phyloP scores from a whole-genome alignment of 2,888 invertebrate species.

The Phymatocera aterrima region DNA sequence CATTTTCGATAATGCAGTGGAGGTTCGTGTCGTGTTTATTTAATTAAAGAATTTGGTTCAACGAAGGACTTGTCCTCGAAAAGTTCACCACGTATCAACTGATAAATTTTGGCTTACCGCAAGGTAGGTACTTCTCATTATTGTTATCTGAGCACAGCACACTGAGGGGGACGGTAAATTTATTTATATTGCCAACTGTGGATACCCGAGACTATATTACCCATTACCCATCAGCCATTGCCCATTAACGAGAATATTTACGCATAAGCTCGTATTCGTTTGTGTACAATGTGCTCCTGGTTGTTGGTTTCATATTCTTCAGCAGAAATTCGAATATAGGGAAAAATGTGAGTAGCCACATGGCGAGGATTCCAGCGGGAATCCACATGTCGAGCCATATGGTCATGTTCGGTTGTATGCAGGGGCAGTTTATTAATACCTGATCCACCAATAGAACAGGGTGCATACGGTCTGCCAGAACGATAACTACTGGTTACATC shows the following conservation, averaged over 20 bases:
- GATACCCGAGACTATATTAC: slow-evolving; percentile 39
- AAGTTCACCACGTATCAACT: background rate
- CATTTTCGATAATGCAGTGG: background rate
- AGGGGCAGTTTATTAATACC: slow-evolving; percentile 47
- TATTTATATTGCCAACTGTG: slow-evolving; percentile 31
- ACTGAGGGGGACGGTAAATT: slow-evolving; percentile 15
- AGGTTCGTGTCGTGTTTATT: slow-evolving; percentile 15
- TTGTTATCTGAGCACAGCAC: background rate
- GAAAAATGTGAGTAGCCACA: slow-evolving; percentile 45
- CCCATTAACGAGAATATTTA: slow-evolving; percentile 38
- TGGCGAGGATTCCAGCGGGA: slow-evolving; percentile 45
- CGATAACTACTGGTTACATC: slow-evolving; percentile 47
- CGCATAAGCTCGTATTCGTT: slow-evolving; percentile 30
- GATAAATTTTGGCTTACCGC: slow-evolving; percentile 16
- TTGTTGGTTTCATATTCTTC: slow-evolving; percentile 32
- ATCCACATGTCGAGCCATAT: slow-evolving; percentile 47
- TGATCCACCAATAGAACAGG: slow-evolving; percentile 26
- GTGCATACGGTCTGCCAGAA: slow-evolving; percentile 26
- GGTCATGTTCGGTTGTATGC: slow-evolving; percentile 44
- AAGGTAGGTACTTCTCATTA: slow-evolving; percentile 26
- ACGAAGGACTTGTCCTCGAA: background rate
- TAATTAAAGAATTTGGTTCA: slow-evolving; percentile 15
- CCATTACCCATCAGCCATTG: slow-evolving; percentile 18
- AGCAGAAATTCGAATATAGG: slow-evolving; percentile 47
- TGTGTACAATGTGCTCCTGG: slow-evolving; percentile 15